Evolutionary conservation across 2,797 vertebrate species (phyloP).

Genomic region (Cephalopachus bancanus): DNA sequence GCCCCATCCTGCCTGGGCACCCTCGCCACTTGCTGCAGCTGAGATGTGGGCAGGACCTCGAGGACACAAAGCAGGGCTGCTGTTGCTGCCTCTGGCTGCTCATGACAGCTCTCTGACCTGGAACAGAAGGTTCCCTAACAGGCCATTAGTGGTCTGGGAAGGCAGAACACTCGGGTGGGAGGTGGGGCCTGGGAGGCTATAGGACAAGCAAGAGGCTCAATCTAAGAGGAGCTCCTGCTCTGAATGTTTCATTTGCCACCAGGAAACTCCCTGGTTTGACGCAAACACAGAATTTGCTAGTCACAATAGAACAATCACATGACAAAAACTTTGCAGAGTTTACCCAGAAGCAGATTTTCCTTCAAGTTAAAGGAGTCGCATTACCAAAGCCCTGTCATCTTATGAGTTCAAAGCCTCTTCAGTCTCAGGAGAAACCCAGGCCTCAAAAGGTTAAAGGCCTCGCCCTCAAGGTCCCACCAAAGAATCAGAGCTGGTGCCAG

Average conservation of each 20-base stretch:
- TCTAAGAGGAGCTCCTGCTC: neutral
- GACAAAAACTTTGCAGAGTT: neutral
- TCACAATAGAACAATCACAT: neutral
- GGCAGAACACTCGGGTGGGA: neutral
- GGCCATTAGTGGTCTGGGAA: neutral
- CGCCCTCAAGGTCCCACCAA: neutral
- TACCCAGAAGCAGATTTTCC: slow-evolving; percentile 38
- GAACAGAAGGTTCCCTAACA: neutral
- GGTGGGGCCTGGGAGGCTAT: neutral
- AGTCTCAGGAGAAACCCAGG: neutral
- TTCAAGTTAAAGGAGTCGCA: neutral
- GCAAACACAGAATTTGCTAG: slow-evolving; percentile 4
- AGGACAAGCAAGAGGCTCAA: neutral
- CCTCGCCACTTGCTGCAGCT: neutral
- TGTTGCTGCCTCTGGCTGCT: neutral
- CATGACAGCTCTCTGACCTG: neutral
- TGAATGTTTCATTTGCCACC: neutral
- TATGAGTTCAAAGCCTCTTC: neutral
- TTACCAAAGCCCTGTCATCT: neutral
- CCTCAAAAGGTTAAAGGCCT: slow-evolving; percentile 46
- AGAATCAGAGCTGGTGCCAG: neutral
- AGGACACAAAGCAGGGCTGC: neutral
- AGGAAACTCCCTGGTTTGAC: neutral
- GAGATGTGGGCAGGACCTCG: neutral
- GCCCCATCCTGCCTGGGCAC: neutral